Evolutionary conservation across 2,888 invertebrate species (phyloP).

Genomic region (Mythimna albipuncta): DNA sequence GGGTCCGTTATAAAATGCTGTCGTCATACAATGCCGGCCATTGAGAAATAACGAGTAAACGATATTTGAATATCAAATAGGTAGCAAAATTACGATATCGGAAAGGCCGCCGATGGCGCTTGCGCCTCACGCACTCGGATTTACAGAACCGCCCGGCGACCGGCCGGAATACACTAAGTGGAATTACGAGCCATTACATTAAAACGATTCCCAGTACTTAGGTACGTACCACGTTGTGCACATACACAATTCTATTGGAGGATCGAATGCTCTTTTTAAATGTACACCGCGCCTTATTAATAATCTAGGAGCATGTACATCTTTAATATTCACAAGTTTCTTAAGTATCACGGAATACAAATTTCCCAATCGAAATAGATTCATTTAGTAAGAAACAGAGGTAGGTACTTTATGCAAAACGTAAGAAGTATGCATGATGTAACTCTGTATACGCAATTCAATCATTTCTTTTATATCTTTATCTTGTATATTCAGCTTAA

Average conservation of each 20-base stretch:
- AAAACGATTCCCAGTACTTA: conserved; percentile 82
- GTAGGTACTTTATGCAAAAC: conserved; percentile 45
- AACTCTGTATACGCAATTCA: conserved; percentile 47
- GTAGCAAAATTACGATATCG: conserved; percentile 82
- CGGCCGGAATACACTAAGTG: conserved; percentile 81
- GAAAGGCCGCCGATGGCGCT: conserved; percentile 78
- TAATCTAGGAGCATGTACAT: conserved; percentile 55
- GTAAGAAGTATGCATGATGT: conserved; percentile 43
- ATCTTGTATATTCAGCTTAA: conserved; percentile 35
- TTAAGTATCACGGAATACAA: conserved; percentile 63
- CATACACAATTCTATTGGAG: conserved; percentile 69
- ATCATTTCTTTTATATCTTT: conserved; percentile 42
- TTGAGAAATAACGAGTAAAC: conserved; percentile 85
- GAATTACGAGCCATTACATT: conserved; percentile 83
- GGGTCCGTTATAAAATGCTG: conserved; percentile 82
- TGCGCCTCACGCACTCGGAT: conserved; percentile 81
- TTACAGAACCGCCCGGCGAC: conserved; percentile 74
- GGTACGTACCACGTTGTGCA: conserved; percentile 66
- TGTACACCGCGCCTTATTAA: conserved; percentile 42
- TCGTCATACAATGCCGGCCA: conserved; percentile 83
- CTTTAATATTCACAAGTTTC: conserved; percentile 62
- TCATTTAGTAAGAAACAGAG: conserved; percentile 60
- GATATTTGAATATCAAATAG: conserved; percentile 85
- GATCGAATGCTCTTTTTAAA: conserved; percentile 63
- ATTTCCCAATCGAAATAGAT: conserved; percentile 57